phyloP scores from a whole-genome alignment of 2,797 vertebrate species.

The Muraenolepis orangiensis region DNA sequence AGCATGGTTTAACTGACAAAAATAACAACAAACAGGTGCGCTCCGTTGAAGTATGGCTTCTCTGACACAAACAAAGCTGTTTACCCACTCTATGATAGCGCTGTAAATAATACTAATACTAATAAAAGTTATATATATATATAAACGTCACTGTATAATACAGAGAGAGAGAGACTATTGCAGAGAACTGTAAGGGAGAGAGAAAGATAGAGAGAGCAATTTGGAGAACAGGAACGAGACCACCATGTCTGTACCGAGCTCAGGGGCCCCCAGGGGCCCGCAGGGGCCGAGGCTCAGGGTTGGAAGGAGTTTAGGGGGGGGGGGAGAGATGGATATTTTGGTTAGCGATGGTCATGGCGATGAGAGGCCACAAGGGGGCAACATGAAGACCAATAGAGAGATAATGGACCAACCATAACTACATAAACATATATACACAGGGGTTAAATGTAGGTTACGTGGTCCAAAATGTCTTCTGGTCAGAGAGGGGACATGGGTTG shows the following conservation, averaged over 20 bases:
- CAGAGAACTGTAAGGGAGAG: not conserved
- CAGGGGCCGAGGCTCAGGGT: slow-evolving; percentile 22
- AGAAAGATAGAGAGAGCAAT: not conserved
- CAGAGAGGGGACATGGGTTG: slow-evolving; percentile 12
- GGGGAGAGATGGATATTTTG: slow-evolving; percentile 54
- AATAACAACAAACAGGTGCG: not conserved
- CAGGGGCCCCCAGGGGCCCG: not conserved
- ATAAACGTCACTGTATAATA: not conserved
- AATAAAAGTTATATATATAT: not conserved
- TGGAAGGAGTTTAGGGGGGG: slow-evolving; percentile 14
- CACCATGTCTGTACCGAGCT: not conserved
- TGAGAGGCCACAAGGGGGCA: slow-evolving; percentile 8
- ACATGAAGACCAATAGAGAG: not conserved
- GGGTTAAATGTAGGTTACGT: no score
- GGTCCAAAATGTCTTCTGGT: slow-evolving; percentile 5
- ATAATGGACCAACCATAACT: no score
- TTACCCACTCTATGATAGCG: not conserved
- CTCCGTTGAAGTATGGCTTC: no score
- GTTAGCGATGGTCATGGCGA: slow-evolving; percentile 21
- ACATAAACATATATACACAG: no score
- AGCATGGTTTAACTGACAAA: not conserved
- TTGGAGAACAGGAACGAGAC: not conserved
- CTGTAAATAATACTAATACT: no score
- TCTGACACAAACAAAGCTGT: no score
- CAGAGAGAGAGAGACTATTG: not conserved